A percentile compares a stretch with the other conserved stretches of the same genome.
These are phyloP conservation scores for Oncorhynchus nerka DNA, from an alignment of 2,113 vertebrate genomes.

Conservation along the genomic window DNA sequence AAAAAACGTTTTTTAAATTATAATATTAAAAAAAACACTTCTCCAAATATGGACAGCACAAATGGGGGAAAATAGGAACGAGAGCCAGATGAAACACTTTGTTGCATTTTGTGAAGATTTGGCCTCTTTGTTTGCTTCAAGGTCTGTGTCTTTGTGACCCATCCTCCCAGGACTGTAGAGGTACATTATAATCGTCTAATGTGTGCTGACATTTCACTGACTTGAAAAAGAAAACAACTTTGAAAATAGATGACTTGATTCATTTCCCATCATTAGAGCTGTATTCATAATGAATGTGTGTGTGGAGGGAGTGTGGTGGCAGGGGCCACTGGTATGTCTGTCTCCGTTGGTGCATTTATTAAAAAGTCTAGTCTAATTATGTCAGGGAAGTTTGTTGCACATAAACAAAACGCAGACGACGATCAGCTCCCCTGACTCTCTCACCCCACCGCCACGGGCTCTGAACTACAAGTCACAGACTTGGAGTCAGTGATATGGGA, in stretches of 20 bases:
- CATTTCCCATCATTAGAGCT: slow-evolving; percentile 37
- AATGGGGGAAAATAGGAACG: too few species aligned
- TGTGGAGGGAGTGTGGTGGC: too few species aligned
- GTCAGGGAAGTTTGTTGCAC: neutral
- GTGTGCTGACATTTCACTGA: neutral
- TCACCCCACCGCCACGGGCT: neutral
- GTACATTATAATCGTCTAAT: neutral
- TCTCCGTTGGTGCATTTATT: neutral
- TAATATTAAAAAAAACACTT: too few species aligned
- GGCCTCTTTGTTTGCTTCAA: neutral
- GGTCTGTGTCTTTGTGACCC: neutral
- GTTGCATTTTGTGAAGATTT: neutral
- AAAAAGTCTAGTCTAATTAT: neutral
- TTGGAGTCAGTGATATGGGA: neutral
- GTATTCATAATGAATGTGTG: slow-evolving; percentile 50
- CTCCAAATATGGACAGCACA: too few species aligned
- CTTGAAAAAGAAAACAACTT: slow-evolving; percentile 38
- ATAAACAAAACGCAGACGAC: neutral
- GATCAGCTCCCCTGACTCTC: neutral
- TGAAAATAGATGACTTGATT: slow-evolving; percentile 32
- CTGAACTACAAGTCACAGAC: neutral
- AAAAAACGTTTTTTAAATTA: too few species aligned
- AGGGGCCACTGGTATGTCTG: neutral
- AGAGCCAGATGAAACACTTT: neutral
- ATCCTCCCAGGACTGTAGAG: neutral